Evolutionary conservation across 2,797 vertebrate genomes (phyloP), one percentile per base, ranked within the genome.

Genomic region (Moxostoma hubbsi): DNA sequence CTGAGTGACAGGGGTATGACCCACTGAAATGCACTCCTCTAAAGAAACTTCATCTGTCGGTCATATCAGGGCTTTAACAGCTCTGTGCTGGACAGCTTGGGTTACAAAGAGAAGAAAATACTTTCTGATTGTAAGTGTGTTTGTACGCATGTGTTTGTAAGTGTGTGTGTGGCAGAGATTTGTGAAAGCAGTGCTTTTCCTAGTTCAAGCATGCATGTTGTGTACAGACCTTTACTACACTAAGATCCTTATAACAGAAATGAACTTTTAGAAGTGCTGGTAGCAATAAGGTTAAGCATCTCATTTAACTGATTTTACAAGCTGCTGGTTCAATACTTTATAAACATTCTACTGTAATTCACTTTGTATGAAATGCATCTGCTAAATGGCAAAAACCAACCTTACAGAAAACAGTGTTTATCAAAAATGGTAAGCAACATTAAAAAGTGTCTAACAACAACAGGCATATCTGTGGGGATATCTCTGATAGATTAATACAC

Each of bases 401-500:
- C 4, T 4, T 5, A 36, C 36, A 63, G 24, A 63, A 43, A 7
- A 18, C 18, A 51, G 59, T 68, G 69, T 75, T 62, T 46, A 80
- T 50, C 43, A 54, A 64, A 80, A 80, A 69, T 83, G 63, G 77
- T 76, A 71, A 50, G 73, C 57, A 76, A 80, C 72, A 51, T 64
- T 72, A 79, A 72, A 73, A 80, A 65, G 57, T 72, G 49, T 75
- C 49, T 50, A 43, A 66, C 47, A 49, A 78, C 75, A 55, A 50
- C 62, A 16, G 43, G n/a, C 69, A 80, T 67, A 80, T 79, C 83
- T 73, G 71, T 74, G 75, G 83, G 80, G 71, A 77, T 82, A 75
- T 49, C 71, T 65, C 75, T 85, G 82, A 84, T 82, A 70, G 84
- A 87, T 87, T 84, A 84, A 73, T 46, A 62, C 76, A 15, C 81